Conservation (phyloP, 1,140 invertebrate species). For the Drosophila sp. region DNA sequence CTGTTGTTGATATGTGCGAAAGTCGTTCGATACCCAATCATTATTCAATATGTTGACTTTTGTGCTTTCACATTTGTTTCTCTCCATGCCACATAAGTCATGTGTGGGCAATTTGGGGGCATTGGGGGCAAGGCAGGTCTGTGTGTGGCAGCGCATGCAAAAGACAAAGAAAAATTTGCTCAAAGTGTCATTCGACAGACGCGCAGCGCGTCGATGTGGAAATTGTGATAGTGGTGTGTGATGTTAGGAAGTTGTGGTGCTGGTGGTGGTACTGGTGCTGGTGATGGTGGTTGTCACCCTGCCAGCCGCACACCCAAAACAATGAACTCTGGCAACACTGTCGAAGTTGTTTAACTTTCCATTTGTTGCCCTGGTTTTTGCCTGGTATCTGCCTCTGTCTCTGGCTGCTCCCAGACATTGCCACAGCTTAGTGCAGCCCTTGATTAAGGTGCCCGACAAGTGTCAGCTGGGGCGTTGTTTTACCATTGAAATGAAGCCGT, state of each 20-base stretch:
- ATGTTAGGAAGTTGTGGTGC: slow-evolving; percentile 11
- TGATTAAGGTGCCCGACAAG: slow-evolving; percentile 65
- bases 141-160: slow-evolving; percentile 36
- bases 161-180: slow-evolving; percentile 78
- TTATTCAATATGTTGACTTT: slow-evolving; percentile 81
- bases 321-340: slow-evolving; percentile 70
- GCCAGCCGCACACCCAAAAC: slow-evolving; percentile 37
- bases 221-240: slow-evolving; percentile 69
- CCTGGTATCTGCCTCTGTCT: slow-evolving; percentile 12
- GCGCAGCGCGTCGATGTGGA: slow-evolving; percentile 72
- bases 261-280: not conserved
- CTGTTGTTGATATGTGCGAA: slow-evolving; percentile 38
- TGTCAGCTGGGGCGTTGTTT: slow-evolving; percentile 62
- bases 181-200: slow-evolving; percentile 33
- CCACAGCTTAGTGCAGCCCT: slow-evolving; percentile 61
- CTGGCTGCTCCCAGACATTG: not conserved
- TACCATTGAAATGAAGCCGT: slow-evolving; percentile 41
- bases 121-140: not conserved
- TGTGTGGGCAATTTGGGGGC: slow-evolving; percentile 35
- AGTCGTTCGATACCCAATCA: slow-evolving; percentile 71
- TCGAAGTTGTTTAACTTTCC: slow-evolving; percentile 77
- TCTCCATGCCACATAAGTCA: slow-evolving; percentile 69
- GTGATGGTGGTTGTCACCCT: slow-evolving; percentile 30
- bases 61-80: slow-evolving; percentile 77
- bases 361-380: slow-evolving; percentile 55